phyloP scores from a whole-genome alignment of 2,113 vertebrate species.

The Oreochromis spilurus region DNA sequence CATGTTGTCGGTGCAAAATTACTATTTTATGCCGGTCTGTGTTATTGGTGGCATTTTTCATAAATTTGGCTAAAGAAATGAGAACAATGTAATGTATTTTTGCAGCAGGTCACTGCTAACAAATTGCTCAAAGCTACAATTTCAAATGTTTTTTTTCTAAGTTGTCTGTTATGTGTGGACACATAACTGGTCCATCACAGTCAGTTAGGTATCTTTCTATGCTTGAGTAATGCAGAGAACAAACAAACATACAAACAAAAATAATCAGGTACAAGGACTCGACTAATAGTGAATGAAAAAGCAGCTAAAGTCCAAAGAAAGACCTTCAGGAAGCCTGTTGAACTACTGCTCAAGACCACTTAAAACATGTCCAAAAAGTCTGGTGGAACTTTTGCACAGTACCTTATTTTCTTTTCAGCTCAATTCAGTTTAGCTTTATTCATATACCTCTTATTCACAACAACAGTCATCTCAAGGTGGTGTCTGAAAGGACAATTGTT shows the following conservation, averaged over 20 bases:
- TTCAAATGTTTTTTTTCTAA: neutral
- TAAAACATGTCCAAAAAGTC: neutral
- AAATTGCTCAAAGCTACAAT: neutral
- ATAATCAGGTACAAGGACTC: neutral
- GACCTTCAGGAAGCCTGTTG: neutral
- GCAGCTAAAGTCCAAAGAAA: neutral
- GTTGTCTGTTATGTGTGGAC: neutral
- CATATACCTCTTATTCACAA: neutral
- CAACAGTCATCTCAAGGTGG: neutral
- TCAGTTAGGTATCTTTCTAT: neutral
- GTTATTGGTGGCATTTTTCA: neutral
- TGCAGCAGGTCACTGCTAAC: neutral
- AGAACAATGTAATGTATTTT: neutral
- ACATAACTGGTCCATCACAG: neutral
- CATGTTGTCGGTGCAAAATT: neutral
- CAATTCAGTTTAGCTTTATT: neutral
- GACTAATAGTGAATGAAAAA: neutral
- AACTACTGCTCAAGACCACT: neutral
- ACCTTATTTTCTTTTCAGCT: neutral
- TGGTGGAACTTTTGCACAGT: neutral
- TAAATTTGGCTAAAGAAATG: neutral
- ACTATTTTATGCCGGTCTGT: rapidly evolving
- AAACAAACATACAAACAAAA: neutral
- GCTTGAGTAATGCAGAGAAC: neutral
- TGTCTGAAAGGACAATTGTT: neutral